Evolutionary conservation across 2,797 vertebrate species (phyloP), one percentile per base, ranked within the genome.

Genomic region (Gobio occitaniae): DNA sequence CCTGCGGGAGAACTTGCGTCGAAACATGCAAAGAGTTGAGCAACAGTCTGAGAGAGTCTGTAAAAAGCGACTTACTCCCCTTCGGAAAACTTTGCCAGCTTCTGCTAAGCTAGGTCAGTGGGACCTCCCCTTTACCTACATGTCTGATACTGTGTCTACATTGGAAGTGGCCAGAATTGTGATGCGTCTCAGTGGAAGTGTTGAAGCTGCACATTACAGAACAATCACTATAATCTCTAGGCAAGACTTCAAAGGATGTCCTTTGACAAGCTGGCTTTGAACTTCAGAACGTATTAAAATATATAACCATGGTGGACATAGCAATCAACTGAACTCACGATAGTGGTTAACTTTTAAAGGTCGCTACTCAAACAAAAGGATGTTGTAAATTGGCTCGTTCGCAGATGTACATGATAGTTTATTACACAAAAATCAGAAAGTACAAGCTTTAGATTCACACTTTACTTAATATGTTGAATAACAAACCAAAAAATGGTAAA

Each of bases 1-100:
- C 86, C 94, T 99, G 91, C 89, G 98, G 90, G 97, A 98, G 89
- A 98, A 97, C 82, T 94, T 97, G 91, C 94, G 97, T 89, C 96
- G 96, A 84, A 95, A 96, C 91, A 89, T 90, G 90, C 96, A 93
- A 91, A 94, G 92, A 69, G 70, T 9, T 29, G 97, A 97, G 13
- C 91, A 93, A 0, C 94, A 95, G 0, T 56, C 95, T 88, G 97
- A 98, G 88, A 96, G 94, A 90, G 81, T 88, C 2, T 92, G 92
- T 44, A 98, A 94, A 91, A 97, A 97, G 59, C 96, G 94, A 2
- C 88, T 97, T 12, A 84, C 92, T 0, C 97, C 96, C 12, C 93
- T 97, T n/a, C 95, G 94, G 91, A 95, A 94, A 90, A 93, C 94
- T 41, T 86, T 97, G 88, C 97, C 97, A 54, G 92, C 96, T 54